These are phyloP conservation scores for Amphibalanus amphitrite DNA, from an alignment of 1,140 invertebrate species.

Conservation along the genomic window DNA sequence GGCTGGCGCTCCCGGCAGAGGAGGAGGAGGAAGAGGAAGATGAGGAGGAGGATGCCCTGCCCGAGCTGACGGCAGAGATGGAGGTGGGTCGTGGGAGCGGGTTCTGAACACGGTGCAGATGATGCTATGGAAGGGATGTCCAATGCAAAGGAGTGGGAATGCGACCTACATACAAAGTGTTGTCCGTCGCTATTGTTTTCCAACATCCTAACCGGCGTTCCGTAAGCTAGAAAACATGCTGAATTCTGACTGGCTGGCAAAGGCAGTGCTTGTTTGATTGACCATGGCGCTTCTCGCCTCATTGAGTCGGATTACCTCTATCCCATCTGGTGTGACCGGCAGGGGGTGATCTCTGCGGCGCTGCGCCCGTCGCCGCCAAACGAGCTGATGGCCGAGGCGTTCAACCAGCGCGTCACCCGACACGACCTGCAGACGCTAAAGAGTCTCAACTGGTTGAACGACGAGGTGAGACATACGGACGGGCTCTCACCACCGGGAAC, in stretches of 20 bases:
- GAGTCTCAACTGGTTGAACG: conserved; percentile 83
- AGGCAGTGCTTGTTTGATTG: no score
- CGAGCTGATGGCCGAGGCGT: conserved; percentile 37
- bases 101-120: no score
- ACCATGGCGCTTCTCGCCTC: no score
- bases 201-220: no score
- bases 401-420: conserved; percentile 37
- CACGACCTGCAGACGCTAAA: conserved; percentile 63
- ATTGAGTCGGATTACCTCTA: no score
- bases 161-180: no score
- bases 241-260: no score
- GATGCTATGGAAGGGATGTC: no score
- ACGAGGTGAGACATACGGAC: conserved; percentile 40
- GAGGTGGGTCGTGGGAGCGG: conserved; percentile 2
- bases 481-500: neutral
- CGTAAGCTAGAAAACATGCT: no score
- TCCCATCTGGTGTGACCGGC: conserved; percentile 14
- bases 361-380: conserved; percentile 25
- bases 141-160: no score
- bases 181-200: no score
- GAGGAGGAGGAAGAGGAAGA: conserved; percentile 12
- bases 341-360: conserved; percentile 30
- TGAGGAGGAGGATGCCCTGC: conserved; percentile 16
- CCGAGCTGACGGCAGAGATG: conserved; percentile 18
- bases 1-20: neutral